A percentile compares a stretch with the other conserved stretches of the same genome.
Evolutionary conservation across 2,113 vertebrate species (phyloP).

Genomic region (Alligator mississippiensis): DNA sequence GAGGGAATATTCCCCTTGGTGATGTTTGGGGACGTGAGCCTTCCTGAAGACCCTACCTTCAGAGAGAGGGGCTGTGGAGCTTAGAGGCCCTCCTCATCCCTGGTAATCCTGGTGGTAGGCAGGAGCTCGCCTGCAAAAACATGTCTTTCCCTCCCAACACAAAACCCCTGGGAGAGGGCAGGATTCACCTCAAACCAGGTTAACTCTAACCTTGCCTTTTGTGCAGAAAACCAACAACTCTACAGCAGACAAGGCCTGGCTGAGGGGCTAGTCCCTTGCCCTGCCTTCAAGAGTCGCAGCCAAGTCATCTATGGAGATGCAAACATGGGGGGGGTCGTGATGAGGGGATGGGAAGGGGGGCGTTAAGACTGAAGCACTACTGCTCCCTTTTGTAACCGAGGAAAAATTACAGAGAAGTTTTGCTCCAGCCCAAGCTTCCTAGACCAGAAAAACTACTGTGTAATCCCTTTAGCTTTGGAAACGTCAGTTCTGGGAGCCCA

Average conservation of each 20-base stretch:
- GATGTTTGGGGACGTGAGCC: constrained; percentile 10
- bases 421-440: background rate
- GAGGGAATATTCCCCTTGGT: constrained; percentile 14
- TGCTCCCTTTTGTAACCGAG: background rate
- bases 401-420: background rate
- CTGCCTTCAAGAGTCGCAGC: background rate
- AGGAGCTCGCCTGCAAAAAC: constrained; percentile 34
- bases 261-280: background rate
- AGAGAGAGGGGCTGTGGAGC: constrained; percentile 32
- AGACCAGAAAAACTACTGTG: rapidly evolving
- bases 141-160: background rate
- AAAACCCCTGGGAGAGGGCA: constrained; percentile 46
- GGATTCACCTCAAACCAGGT: constrained; percentile 26
- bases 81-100: constrained; percentile 47
- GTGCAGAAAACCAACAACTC: background rate
- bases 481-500: background rate
- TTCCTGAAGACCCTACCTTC: constrained; percentile 38
- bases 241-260: rapidly evolving
- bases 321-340: no score
- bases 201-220: background rate
- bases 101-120: background rate
- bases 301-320: no score
- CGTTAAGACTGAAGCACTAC: no score
- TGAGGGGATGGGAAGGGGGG: no score
- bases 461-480: background rate